Base-by-base conservation (phyloP, 2,797 vertebrate genomes). In the Aselliscus stoliczkanus region DNA sequence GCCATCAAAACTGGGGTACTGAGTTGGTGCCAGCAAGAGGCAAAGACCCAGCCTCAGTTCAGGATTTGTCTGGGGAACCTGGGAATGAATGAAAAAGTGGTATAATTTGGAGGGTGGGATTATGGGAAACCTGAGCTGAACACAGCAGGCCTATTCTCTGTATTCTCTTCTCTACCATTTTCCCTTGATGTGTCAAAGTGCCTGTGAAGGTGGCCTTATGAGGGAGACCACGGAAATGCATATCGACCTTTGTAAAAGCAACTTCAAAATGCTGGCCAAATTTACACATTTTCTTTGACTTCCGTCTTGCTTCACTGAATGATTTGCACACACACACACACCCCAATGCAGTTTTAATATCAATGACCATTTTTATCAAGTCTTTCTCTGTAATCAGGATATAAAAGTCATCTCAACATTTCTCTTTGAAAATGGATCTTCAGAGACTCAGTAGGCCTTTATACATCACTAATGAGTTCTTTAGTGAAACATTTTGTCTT, bases 391-490 rank as follows among this genome's bases (percentile, higher is more conserved):
- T 96, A 97, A 96, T 97, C 93, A 93, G 97, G 95, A 97, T 94
- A 80, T 93, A 96, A 97, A 96, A 97, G 88, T 75, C 88, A 93
- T 97, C 97, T 96, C 97, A 98, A 97, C 96, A 94, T 98, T 97
- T 96, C 90, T 98, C 96, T 98, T 98, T 97, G 97, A 98, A 98
- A 98, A 97, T 97, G 97, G 96, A 97, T 98, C 98, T 98, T 98
- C 97, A 97, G 97, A 97, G 97, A 96, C 56, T 96, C 73, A 8
- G 69, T 96, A 97, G 95, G 96, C 97, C 93, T 97, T 97, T 97
- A 97, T 97, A 96, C 94, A 96, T 97, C 96, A 96, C 96, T 97
- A 97, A 98, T 98, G 95, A 98, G 95, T 95, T 97, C 96, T 97
- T 97, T 93, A 70, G 94, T 90, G 96, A 97, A 98, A 98, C 98